Base-by-base conservation (phyloP, 2,113 vertebrate genomes). In the Melanerpes formicivorus region DNA sequence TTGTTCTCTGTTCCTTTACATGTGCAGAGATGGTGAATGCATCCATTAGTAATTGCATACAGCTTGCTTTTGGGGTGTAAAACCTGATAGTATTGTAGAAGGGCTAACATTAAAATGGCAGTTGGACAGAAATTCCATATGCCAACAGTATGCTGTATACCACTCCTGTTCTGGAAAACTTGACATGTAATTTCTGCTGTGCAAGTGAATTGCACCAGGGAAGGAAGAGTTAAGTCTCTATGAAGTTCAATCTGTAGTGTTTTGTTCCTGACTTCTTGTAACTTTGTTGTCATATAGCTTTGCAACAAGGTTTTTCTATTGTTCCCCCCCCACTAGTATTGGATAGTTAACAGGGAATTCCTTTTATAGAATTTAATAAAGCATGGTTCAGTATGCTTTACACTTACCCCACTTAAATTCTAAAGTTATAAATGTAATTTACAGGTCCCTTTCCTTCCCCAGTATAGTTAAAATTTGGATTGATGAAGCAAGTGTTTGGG, bases 1-100 rank as follows among this genome's bases (percentile, higher is more conserved):
- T 81, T 93, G 50, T 93, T 89, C 37, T 80, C 26, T 82, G 21
- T 70, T 88, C 21, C 34, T 94, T 93, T 87, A 84, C 88, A 75
- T 79, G 44, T 64, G 7, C 10, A 6, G 69, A 84, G 69, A n/a
- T 88, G 56, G 48, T 78, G 40, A 77, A 60, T 79, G 52, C 32
- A 30, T 91, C n/a, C 29, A 18, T 89, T 73, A 77, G 48, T 89
- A 83, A 90, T 78, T 71, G 26, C n/a, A 40, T 76, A 16, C 74
- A 84, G 67, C 34, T 92, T 90, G 55, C 32, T 88, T 69, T 88
- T 84, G 34, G 54, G 46, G 14, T 30, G 22, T 75, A 66, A 65
- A 92, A 75, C 0, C 17, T n/a, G 40, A 34, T 74, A 4, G 56
- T 89, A 2, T 78, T 94, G 34, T 87, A 69, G 42, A 52, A 71